These are phyloP conservation scores for Salvelinus sp. DNA, from an alignment of 2,113 vertebrate genomes.

Conservation along the genomic window DNA sequence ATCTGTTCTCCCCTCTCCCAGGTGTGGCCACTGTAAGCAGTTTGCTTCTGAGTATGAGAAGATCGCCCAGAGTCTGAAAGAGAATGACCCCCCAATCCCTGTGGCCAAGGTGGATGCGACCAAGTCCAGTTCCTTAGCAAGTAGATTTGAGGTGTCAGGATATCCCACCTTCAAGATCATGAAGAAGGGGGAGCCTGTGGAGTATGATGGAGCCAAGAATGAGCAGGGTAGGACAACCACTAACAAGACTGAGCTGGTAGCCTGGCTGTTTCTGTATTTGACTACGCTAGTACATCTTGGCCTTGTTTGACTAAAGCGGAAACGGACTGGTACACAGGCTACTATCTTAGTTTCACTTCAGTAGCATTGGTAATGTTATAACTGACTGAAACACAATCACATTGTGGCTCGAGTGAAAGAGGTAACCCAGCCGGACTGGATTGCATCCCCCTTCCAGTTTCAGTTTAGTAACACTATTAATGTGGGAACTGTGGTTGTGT, in stretches of 20 bases:
- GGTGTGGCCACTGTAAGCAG: conserved; percentile 97
- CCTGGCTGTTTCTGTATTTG: too few species aligned
- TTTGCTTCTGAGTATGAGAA: conserved; percentile 95
- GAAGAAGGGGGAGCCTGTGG: conserved; percentile 89
- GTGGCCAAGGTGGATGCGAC: conserved; percentile 95
- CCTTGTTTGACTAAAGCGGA: too few species aligned
- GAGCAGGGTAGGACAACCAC: conserved; percentile 77
- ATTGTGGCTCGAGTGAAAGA: conserved; percentile 89
- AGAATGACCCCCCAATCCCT: conserved; percentile 87
- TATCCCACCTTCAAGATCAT: conserved; percentile 97
- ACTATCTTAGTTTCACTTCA: neutral
- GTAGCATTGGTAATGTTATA: neutral
- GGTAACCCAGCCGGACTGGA: conserved; percentile 86
- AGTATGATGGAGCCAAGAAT: conserved; percentile 88
- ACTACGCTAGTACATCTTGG: too few species aligned
- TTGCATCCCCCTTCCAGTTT: conserved; percentile 78
- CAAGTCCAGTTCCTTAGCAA: conserved; percentile 72
- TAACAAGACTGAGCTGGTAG: neutral
- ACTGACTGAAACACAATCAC: conserved; percentile 23
- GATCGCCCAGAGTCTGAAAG: conserved; percentile 86
- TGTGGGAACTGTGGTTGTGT: conserved; percentile 40
- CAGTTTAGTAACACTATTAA: neutral
- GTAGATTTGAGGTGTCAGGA: conserved; percentile 88
- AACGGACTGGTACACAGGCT: too few species aligned
- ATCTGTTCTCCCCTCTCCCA: conserved; percentile 43